phyloP scores from a whole-genome alignment of 2,113 vertebrate genomes.

The Ptilonorhynchus violaceus region DNA sequence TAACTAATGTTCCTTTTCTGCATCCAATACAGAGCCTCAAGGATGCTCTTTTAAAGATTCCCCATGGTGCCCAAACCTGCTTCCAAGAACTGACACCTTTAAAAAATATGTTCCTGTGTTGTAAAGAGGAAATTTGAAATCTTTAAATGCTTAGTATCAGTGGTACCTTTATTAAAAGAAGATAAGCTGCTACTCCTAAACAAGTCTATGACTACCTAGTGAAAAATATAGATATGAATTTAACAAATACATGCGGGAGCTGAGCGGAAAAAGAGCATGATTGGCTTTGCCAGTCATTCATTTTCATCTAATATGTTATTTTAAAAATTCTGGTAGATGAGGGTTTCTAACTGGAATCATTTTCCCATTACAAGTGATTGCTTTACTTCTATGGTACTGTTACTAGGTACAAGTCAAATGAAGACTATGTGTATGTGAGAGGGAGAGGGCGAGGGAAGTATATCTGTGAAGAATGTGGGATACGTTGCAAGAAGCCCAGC shows the following conservation, averaged over 20 bases:
- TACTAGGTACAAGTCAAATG: conserved; percentile 94
- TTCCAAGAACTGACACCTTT: not conserved
- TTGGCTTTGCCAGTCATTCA: not conserved
- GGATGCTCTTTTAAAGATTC: not conserved
- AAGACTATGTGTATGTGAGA: conserved; percentile 97
- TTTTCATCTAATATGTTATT: not conserved
- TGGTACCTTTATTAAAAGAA: not conserved
- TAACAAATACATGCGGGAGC: not conserved
- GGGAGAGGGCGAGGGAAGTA: conserved; percentile 96
- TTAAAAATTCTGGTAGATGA: not conserved
- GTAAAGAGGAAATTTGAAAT: not conserved
- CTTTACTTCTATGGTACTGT: not conserved
- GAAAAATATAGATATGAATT: not conserved
- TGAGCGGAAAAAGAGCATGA: not conserved
- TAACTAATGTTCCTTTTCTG: not conserved
- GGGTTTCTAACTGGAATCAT: not conserved
- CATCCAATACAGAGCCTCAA: not conserved
- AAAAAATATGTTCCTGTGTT: not conserved
- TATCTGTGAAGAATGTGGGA: conserved; percentile 98
- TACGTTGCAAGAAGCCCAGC: conserved; percentile 98
- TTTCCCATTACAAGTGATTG: not conserved
- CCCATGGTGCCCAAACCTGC: not conserved
- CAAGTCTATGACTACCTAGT: not conserved
- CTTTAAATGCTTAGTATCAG: not conserved
- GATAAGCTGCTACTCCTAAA: not conserved